Evolutionary conservation across 1,140 invertebrate genomes (phyloP).

Genomic region (Hypsibius dujardini): DNA sequence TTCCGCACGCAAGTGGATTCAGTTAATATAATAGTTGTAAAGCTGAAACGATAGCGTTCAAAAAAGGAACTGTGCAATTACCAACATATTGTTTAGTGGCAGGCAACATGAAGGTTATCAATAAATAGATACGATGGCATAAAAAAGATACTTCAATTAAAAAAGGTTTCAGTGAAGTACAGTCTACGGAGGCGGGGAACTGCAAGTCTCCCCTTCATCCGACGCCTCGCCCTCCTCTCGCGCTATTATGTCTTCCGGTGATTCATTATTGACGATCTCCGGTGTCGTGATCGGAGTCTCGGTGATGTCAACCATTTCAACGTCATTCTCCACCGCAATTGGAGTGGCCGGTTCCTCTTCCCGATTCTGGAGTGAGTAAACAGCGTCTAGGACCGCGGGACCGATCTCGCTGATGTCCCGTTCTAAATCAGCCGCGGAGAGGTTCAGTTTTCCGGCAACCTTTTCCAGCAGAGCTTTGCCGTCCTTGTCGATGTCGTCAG

Average conservation of each 20-base stretch:
- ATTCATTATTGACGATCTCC: neutral
- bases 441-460: neutral
- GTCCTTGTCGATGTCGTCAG: neutral
- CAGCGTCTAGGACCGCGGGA: neutral
- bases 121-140: too few relatives aligned
- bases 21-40: too few relatives aligned
- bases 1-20: too few relatives aligned
- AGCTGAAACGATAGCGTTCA: too few relatives aligned
- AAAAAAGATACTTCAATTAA: too few relatives aligned
- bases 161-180: too few relatives aligned
- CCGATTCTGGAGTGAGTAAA: neutral
- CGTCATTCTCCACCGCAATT: neutral
- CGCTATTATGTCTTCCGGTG: constrained; percentile 4
- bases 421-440: neutral
- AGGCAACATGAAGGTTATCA: too few relatives aligned
- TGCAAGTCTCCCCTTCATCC: neutral
- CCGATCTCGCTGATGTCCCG: neutral
- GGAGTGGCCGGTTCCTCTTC: neutral
- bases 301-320: neutral
- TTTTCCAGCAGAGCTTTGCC: neutral
- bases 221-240: constrained; percentile 13
- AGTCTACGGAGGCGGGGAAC: too few relatives aligned
- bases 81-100: too few relatives aligned
- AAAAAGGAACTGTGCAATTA: too few relatives aligned
- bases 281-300: neutral